These are phyloP conservation scores for Cisticola juncidis DNA, from an alignment of 2,113 vertebrate species.

Conservation along the genomic window DNA sequence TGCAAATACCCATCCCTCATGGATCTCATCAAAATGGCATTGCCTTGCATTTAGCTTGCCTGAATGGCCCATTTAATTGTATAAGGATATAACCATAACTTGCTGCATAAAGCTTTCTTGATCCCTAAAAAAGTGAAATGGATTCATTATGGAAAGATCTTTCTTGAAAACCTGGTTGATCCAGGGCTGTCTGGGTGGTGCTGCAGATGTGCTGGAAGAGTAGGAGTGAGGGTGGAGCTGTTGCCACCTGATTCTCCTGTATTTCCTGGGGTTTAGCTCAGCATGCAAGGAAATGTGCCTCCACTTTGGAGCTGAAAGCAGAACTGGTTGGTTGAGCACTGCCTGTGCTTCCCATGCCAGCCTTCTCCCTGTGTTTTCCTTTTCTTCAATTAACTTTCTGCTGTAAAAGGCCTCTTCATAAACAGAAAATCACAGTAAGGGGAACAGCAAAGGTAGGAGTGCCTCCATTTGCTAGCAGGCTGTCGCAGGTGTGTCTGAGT, in stretches of 20 bases:
- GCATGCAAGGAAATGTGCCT: not conserved
- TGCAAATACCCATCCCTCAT: not conserved
- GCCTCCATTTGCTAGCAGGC: not conserved
- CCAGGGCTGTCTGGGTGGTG: not conserved
- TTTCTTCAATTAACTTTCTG: not conserved
- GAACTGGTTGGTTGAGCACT: not conserved
- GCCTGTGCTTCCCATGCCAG: not conserved
- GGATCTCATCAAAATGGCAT: not conserved
- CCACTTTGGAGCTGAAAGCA: not conserved
- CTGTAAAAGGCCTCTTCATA: not conserved
- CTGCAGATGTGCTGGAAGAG: not conserved
- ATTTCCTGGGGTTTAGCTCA: not conserved
- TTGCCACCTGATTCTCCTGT: not conserved
- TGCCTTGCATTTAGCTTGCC: not conserved
- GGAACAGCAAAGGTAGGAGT: not conserved
- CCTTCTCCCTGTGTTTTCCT: not conserved
- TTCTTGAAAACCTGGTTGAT: constrained; percentile 58
- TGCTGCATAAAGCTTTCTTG: not conserved
- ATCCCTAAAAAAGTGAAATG: not conserved
- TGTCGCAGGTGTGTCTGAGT: not conserved
- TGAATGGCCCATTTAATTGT: not conserved
- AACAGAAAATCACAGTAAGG: not conserved
- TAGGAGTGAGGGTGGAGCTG: constrained; percentile 3
- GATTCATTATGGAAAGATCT: constrained; percentile 2
- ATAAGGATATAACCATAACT: not conserved